A percentile compares a stretch with the other conserved stretches of the same genome.
Conservation (phyloP, 2,888 invertebrate genomes). For the Hydriomena furcata region DNA sequence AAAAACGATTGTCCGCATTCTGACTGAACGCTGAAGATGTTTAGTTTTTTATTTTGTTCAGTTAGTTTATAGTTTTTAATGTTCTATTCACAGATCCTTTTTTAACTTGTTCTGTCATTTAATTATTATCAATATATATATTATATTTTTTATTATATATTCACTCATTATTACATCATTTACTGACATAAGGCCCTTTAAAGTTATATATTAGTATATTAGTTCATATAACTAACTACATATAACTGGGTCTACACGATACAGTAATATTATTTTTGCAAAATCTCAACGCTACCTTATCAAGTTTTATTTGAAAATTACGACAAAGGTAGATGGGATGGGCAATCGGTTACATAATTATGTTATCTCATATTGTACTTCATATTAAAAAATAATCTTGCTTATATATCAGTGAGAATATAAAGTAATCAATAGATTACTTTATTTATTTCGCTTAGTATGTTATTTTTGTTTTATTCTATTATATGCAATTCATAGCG, state of each 20-base stretch:
- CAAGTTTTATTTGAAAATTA: constrained; percentile 24
- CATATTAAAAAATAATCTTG: not conserved
- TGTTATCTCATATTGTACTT: not conserved
- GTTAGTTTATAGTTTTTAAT: not conserved
- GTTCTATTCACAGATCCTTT: constrained; percentile 6
- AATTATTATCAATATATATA: not conserved
- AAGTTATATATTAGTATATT: too few species aligned
- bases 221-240: too few species aligned
- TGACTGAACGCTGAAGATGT: constrained; percentile 5
- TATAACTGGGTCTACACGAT: too few species aligned
- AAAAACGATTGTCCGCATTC: not conserved
- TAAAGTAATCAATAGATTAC: constrained; percentile 20
- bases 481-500: constrained; percentile 17
- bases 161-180: too few species aligned
- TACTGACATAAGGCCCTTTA: too few species aligned
- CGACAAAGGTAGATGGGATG: constrained; percentile 17
- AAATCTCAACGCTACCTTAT: constrained; percentile 17
- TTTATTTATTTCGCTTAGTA: constrained; percentile 12
- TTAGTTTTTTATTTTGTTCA: constrained; percentile 6
- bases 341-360: constrained; percentile 1
- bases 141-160: too few species aligned
- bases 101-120: not conserved
- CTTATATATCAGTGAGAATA: constrained; percentile 15
- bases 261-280: not conserved
- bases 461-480: constrained; percentile 12